These are phyloP conservation scores for Botia kubotai DNA, from an alignment of 2,797 vertebrate genomes.

Conservation along the genomic window DNA sequence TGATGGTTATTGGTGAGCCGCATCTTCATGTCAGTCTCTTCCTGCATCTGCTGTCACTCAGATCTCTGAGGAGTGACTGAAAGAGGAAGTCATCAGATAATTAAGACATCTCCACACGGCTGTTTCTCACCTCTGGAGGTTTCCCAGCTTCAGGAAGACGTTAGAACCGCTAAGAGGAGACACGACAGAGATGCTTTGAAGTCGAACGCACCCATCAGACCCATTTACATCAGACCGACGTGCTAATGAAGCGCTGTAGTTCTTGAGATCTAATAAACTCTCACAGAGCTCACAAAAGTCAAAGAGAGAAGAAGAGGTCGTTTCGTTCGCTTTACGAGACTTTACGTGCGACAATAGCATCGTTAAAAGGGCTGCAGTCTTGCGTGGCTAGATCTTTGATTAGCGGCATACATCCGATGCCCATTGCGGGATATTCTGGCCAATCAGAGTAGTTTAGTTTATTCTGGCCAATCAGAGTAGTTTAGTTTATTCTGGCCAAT, in stretches of 20 bases:
- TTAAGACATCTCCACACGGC: slow-evolving; percentile 33
- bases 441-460: no score
- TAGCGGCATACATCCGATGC: no score
- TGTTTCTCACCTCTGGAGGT: slow-evolving; percentile 33
- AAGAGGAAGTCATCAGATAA: slow-evolving; percentile 40
- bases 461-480: no score
- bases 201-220: neutral
- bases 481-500: no score
- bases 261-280: no score
- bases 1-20: slow-evolving; percentile 25
- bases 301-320: no score
- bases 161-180: neutral
- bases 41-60: slow-evolving; percentile 26
- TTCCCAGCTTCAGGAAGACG: slow-evolving; percentile 26
- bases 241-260: no score
- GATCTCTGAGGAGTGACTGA: slow-evolving; percentile 40
- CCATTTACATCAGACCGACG: no score
- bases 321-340: neutral
- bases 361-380: neutral
- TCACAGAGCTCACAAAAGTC: no score
- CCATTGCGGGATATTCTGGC: no score
- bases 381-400: no score
- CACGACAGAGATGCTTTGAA: neutral
- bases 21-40: slow-evolving; percentile 17
- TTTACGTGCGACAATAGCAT: neutral